Conservation (phyloP, 2,888 invertebrate genomes). For the Villa cingulata region DNA sequence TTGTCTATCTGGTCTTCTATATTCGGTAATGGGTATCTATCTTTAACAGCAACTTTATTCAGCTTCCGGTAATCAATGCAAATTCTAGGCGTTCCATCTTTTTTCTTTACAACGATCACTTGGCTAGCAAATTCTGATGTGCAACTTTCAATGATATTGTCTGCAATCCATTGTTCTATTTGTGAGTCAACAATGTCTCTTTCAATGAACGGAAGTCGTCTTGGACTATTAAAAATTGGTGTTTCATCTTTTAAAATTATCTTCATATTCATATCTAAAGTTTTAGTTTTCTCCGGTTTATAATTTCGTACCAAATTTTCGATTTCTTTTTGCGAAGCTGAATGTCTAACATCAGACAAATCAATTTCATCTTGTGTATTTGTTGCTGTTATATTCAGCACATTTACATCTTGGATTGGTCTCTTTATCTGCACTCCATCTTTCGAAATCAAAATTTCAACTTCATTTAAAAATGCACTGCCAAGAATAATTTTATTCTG, state of each 20-base stretch:
- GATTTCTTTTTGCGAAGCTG: neutral
- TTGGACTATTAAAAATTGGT: neutral
- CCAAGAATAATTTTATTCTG: neutral
- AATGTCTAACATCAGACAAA: too few species aligned
- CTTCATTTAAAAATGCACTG: neutral
- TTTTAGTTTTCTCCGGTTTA: neutral
- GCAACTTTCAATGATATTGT: neutral
- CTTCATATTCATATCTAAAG: too few species aligned
- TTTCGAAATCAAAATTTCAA: neutral
- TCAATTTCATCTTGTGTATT: too few species aligned
- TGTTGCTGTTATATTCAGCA: neutral
- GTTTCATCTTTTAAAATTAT: neutral
- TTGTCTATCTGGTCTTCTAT: neutral
- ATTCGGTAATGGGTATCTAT: neutral
- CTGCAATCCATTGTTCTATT: neutral
- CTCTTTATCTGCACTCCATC: neutral
- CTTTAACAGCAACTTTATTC: constrained; percentile 1
- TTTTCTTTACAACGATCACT: neutral
- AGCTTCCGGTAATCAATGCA: neutral
- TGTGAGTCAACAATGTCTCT: neutral
- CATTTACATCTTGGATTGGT: neutral
- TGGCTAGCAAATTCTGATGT: neutral
- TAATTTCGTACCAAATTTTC: neutral
- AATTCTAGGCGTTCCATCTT: neutral
- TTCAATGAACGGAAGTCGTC: neutral